Conservation (phyloP, 1,140 invertebrate genomes). For the Luehdorfia chinensis region DNA sequence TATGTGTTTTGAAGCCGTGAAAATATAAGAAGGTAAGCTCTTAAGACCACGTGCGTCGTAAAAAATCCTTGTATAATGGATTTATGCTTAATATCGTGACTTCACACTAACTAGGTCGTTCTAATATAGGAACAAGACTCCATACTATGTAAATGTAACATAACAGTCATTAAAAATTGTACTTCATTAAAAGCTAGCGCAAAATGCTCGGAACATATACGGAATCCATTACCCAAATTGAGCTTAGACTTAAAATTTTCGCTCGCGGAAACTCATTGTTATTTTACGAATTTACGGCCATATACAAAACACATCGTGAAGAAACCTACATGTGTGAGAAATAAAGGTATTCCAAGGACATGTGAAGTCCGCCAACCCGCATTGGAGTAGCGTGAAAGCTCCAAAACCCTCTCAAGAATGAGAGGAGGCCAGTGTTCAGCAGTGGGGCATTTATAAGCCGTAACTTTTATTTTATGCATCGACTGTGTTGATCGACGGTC, state of each 20-base stretch:
- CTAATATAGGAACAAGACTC: not conserved
- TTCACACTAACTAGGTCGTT: not conserved
- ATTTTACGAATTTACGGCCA: not conserved
- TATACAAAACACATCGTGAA: too few relatives aligned
- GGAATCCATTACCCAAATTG: slow-evolving; percentile 10
- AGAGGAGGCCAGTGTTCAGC: too few relatives aligned
- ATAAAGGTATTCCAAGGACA: too few relatives aligned
- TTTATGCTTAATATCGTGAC: not conserved
- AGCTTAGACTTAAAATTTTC: slow-evolving; percentile 7
- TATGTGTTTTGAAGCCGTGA: too few relatives aligned
- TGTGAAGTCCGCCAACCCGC: too few relatives aligned
- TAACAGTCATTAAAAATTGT: not conserved
- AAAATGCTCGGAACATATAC: slow-evolving; percentile 2
- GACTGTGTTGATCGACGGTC: not conserved
- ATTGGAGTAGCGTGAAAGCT: too few relatives aligned
- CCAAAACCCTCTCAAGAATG: too few relatives aligned
- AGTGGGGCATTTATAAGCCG: too few relatives aligned
- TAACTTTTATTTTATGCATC: too few relatives aligned
- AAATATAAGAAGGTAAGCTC: not conserved
- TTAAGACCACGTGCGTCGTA: too few relatives aligned
- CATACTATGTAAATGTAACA: not conserved
- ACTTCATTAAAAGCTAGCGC: not conserved
- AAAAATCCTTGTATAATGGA: not conserved
- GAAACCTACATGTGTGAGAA: too few relatives aligned
- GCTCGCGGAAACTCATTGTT: slow-evolving; percentile 8